phyloP scores from a whole-genome alignment of 2,888 invertebrate genomes.

The Agonum fuliginosum region DNA sequence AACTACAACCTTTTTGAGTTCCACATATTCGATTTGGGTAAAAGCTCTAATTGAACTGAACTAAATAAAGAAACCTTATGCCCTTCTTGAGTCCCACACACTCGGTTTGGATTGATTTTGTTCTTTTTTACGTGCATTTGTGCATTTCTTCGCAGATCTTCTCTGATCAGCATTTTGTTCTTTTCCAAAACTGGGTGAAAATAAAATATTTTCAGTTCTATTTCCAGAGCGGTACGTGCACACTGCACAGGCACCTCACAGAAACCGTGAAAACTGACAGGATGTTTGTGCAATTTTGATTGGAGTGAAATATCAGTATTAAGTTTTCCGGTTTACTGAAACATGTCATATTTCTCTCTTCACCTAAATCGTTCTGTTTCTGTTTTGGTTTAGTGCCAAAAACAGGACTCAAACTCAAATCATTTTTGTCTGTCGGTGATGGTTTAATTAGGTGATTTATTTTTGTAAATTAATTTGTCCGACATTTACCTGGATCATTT shows the following conservation, averaged over 20 bases:
- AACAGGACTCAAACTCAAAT: slow-evolving; percentile 5
- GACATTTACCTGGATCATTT: not conserved
- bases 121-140: too few relatives aligned
- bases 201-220: too few relatives aligned
- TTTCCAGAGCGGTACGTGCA: not conserved
- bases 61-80: too few relatives aligned
- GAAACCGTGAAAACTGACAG: too few relatives aligned
- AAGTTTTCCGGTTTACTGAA: slow-evolving; percentile 39
- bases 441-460: slow-evolving; percentile 34
- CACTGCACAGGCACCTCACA: not conserved
- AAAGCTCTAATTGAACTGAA: too few relatives aligned
- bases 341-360: slow-evolving; percentile 39
- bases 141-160: too few relatives aligned
- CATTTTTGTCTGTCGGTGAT: slow-evolving; percentile 20
- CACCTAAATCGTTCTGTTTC: slow-evolving; percentile 36
- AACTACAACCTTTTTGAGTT: too few relatives aligned
- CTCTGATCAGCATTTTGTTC: too few relatives aligned
- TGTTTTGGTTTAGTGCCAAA: slow-evolving; percentile 47
- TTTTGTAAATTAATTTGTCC: slow-evolving; percentile 4
- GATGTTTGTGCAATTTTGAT: slow-evolving; percentile 1
- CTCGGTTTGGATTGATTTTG: too few relatives aligned
- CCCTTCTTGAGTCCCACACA: too few relatives aligned
- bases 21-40: too few relatives aligned
- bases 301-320: slow-evolving; percentile 5
- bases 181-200: too few relatives aligned